Evolutionary conservation across 37 sponge, comb jelly and placozoan genomes (phyloP), one percentile per base, ranked within the genome.

Genomic region (Haliclona indistincta): DNA sequence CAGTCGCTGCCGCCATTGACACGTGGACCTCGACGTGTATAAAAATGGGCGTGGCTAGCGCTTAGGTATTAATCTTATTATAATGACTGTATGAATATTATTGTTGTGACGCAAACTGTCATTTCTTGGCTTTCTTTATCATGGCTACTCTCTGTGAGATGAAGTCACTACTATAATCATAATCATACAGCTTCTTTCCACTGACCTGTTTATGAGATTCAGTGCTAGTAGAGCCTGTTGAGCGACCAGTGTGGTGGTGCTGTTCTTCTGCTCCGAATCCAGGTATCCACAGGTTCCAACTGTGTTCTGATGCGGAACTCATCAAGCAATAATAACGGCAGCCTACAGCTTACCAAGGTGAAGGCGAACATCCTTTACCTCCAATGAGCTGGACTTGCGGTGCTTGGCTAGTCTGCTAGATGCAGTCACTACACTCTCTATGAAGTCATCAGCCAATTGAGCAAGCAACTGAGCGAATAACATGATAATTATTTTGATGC

Each of bases 271-370:
- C 38, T 17, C 80, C 79, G 56, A 93, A 93, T 1, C 97, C 97
- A 23, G 97, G 97, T 2, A 90, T 90, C 81, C 76, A 88, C 76
- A 96, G 94, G 68, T 96, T 96, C 95, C 95, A 96, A 25, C 78
- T 74, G 0, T 84, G 74, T 52, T 94, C 95, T 93, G 64, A 13
- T 43, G 10, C 3, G 39, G 69, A 70, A 51, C 20, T 23, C 33
- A 19, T n/a, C 62, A 35, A 64, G 26, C 37, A 54, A 23, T 11
- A 3, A 5, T 52, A 54, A 72, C 8, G 37, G 53, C 8, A 54
- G 11, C 8, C 20, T 54, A 28, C 25, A 26, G 23, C 63, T 41
- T 63, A 86, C 87, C 92, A 20, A 92, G 70, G 49, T 88, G 85
- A 1, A 92, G 55, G 56, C 84, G 88, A 1, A 92, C 75, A 54